Conservation (phyloP, 2,888 invertebrate species). For the Hedya salicella region DNA sequence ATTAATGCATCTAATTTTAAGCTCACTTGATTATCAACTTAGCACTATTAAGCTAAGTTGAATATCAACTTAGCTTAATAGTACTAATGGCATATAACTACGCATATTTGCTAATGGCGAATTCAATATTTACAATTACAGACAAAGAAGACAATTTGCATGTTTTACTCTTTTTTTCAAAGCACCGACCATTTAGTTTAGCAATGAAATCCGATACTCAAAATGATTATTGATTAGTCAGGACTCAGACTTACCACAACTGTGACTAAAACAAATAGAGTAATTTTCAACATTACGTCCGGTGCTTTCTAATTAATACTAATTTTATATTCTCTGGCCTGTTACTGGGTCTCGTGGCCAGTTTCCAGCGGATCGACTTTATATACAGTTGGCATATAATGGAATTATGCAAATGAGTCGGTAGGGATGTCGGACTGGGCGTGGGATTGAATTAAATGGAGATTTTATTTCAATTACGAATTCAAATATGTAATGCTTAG, state of each 20-base stretch:
- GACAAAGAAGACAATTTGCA: too few relatives aligned
- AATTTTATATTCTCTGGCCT: conserved; percentile 41
- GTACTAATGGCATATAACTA: too few relatives aligned
- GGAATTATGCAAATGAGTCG: conserved; percentile 39
- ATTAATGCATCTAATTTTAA: too few relatives aligned
- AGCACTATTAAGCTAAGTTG: too few relatives aligned
- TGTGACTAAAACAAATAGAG: conserved; percentile 21
- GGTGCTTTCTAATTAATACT: conserved; percentile 1
- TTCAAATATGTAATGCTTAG: neutral
- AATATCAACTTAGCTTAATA: too few relatives aligned
- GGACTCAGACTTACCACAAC: conserved; percentile 35
- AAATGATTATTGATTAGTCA: too few relatives aligned
- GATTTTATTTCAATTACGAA: conserved; percentile 18
- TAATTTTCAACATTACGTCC: conserved; percentile 22
- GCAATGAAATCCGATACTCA: too few relatives aligned
- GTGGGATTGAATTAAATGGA: conserved; percentile 30
- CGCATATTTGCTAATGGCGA: too few relatives aligned
- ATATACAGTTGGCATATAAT: conserved; percentile 50
- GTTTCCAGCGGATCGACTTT: conserved; percentile 40
- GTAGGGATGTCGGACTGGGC: conserved; percentile 33
- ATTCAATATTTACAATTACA: too few relatives aligned
- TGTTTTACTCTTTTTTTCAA: too few relatives aligned
- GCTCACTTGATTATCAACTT: too few relatives aligned
- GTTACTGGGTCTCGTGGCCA: conserved; percentile 40
- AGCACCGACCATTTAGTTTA: too few relatives aligned